phyloP scores from a whole-genome alignment of 2,113 vertebrate genomes.

The Lophura nycthemera region DNA sequence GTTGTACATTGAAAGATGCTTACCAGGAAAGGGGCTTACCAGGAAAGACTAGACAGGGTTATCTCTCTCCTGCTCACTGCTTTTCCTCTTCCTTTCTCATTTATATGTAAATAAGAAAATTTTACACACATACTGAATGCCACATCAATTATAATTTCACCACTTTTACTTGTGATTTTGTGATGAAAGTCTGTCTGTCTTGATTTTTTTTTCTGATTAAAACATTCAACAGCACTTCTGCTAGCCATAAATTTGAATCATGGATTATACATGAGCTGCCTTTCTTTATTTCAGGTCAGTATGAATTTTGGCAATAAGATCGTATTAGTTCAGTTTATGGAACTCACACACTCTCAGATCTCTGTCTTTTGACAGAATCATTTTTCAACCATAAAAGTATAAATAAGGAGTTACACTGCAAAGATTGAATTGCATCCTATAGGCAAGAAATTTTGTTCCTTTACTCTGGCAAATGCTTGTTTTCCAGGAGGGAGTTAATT shows the following conservation, averaged over 20 bases:
- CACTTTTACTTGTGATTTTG: neutral
- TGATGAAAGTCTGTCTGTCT: neutral
- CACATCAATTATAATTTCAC: neutral
- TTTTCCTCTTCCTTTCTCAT: slow-evolving; percentile 7
- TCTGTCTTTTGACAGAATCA: neutral
- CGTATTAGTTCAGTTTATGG: neutral
- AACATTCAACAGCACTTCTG: neutral
- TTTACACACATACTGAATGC: neutral
- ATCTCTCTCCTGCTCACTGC: neutral
- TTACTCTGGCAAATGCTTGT: neutral
- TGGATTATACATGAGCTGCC: neutral
- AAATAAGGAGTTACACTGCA: neutral
- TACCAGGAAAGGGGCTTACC: neutral
- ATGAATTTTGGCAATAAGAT: neutral
- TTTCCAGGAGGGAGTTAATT: slow-evolving; percentile 30
- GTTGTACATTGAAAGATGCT: neutral
- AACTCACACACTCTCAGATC: neutral
- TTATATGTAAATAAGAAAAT: slow-evolving; percentile 32
- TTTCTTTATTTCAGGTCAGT: neutral
- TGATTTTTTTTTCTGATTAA: neutral
- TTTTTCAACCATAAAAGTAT: neutral
- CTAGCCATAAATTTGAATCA: neutral
- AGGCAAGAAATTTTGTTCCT: neutral
- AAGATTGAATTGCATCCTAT: neutral
- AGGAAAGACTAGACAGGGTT: neutral